phyloP scores from a whole-genome alignment of 2,888 invertebrate species.

The Lasius fuliginosus region DNA sequence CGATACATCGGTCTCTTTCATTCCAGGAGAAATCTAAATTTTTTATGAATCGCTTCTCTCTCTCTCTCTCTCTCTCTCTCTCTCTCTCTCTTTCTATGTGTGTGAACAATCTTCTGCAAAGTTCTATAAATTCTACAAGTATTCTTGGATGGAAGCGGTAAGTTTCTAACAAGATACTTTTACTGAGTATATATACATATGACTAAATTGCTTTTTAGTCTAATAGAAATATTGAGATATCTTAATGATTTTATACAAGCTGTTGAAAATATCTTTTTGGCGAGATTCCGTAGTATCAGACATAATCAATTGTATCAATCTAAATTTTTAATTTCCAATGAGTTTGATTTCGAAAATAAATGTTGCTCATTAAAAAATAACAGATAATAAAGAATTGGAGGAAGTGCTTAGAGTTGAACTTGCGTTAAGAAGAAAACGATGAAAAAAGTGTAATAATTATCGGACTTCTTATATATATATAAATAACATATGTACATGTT shows the following conservation, averaged over 20 bases:
- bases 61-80: no score
- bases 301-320: neutral
- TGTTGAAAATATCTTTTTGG: neutral
- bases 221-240: constrained; percentile 5
- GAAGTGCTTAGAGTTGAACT: neutral
- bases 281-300: neutral
- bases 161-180: neutral
- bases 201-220: neutral
- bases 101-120: neutral
- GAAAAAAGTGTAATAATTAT: neutral
- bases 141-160: neutral
- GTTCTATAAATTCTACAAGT: neutral
- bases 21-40: neutral
- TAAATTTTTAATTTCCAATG: neutral
- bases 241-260: neutral
- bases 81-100: no score
- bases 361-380: neutral
- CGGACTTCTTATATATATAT: neutral
- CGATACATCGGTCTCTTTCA: neutral
- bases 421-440: neutral
- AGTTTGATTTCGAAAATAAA: neutral
- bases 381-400: neutral
- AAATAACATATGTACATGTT: neutral
- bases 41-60: neutral
- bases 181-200: neutral